Conservation (phyloP, 2,113 vertebrate species). For the Apodemus speciosus region DNA sequence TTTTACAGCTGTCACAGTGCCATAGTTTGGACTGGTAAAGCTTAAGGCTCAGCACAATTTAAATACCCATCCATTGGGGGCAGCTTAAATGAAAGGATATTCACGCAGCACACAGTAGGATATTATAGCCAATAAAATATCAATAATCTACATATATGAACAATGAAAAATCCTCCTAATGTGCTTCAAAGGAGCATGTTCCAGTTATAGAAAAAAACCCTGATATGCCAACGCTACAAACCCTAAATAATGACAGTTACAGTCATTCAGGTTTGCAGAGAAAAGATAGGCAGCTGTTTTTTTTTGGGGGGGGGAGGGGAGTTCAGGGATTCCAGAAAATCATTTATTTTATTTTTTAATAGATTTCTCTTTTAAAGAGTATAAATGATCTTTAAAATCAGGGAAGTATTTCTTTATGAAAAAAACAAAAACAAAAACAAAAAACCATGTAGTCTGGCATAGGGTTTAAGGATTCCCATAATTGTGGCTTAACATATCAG, state of each 20-base stretch:
- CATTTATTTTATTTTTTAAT: neutral
- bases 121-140: neutral
- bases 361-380: slow-evolving; percentile 35
- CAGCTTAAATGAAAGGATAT: neutral
- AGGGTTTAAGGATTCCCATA: slow-evolving; percentile 19
- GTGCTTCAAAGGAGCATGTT: neutral
- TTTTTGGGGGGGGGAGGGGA: too few species aligned
- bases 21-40: neutral
- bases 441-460: neutral
- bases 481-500: neutral
- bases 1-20: neutral
- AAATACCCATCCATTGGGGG: neutral
- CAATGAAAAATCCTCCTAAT: neutral
- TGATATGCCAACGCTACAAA: neutral
- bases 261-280: neutral
- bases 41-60: neutral
- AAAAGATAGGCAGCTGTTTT: neutral
- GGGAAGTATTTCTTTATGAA: slow-evolving; percentile 32
- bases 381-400: slow-evolving; percentile 43
- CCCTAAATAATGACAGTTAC: neutral
- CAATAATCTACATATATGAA: neutral
- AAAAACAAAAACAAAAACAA: neutral
- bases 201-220: neutral
- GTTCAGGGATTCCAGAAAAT: neutral
- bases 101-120: neutral